Conservation (phyloP, 2,797 vertebrate species). For the Rhincodon typus region DNA sequence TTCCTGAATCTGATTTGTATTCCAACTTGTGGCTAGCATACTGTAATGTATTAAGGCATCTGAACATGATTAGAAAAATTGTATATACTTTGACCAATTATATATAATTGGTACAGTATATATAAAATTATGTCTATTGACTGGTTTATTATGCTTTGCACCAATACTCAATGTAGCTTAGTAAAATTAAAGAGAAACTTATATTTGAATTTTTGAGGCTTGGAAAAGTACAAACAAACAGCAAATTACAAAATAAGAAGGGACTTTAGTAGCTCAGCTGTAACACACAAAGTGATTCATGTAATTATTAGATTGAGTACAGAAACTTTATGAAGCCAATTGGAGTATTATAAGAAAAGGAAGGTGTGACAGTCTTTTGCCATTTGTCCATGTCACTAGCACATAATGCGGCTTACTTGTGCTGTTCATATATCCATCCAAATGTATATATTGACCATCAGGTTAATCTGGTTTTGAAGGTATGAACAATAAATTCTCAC, state of each 20-base stretch:
- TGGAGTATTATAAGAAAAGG: not conserved
- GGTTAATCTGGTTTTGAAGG: not conserved
- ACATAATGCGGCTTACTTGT: not conserved
- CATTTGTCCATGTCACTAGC: not conserved
- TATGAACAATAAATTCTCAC: not conserved
- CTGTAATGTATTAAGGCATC: not conserved
- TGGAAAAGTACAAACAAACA: not conserved
- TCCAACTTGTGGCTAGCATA: not conserved
- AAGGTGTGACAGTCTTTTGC: not conserved
- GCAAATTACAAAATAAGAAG: constrained; percentile 17
- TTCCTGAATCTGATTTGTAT: not conserved
- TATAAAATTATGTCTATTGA: constrained; percentile 3
- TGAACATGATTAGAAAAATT: constrained; percentile 1
- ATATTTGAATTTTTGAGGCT: constrained; percentile 25
- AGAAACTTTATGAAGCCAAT: not conserved
- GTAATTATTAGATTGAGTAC: not conserved
- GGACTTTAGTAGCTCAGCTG: not conserved
- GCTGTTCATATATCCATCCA: not conserved
- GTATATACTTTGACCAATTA: constrained; percentile 19
- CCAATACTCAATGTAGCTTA: not conserved
- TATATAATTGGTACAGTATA: constrained; percentile 4
- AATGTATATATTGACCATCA: not conserved
- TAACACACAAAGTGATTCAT: not conserved
- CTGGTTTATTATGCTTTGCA: constrained; percentile 15
- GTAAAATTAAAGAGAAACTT: constrained; percentile 1